These are phyloP conservation scores for Drosophila neotestacea DNA, from an alignment of 2,888 invertebrate species.

Conservation along the genomic window DNA sequence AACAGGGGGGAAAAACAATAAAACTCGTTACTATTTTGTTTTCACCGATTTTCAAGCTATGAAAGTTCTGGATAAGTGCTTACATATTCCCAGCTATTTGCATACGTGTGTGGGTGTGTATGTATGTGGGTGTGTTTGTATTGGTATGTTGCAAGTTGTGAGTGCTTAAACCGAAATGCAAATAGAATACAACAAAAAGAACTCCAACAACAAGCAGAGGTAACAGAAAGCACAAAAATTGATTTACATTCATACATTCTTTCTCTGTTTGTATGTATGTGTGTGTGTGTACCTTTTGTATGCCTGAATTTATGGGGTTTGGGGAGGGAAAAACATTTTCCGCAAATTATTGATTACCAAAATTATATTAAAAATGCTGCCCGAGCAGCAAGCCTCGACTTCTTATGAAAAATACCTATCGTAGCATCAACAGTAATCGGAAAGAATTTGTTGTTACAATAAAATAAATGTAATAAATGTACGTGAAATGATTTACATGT, in stretches of 20 bases:
- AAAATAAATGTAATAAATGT: conserved; percentile 49
- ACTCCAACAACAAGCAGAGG: not conserved
- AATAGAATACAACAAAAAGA: conserved; percentile 30
- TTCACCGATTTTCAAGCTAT: conserved; percentile 44
- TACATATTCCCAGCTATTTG: conserved; percentile 31
- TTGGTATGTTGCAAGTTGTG: conserved; percentile 31
- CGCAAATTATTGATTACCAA: conserved; percentile 66
- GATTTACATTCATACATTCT: conserved; percentile 31
- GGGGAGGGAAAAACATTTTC: conserved; percentile 38
- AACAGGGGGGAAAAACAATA: conserved; percentile 14
- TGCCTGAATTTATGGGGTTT: conserved; percentile 13
- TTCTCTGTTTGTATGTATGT: conserved; percentile 2
- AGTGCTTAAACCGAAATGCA: conserved; percentile 42
- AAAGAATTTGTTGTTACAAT: conserved; percentile 34
- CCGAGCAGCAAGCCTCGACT: not conserved
- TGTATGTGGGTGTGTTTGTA: conserved; percentile 21
- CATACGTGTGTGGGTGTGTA: conserved; percentile 8
- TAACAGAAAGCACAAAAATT: conserved; percentile 29
- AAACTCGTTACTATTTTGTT: conserved; percentile 41
- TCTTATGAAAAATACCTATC: conserved; percentile 18
- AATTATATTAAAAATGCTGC: conserved; percentile 46
- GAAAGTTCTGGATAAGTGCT: conserved; percentile 53
- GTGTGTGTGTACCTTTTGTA: conserved; percentile 19
- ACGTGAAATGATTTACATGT: conserved; percentile 37
- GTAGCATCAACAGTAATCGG: conserved; percentile 6